Percentiles rank a stretch among this genome's conserved stretches.
These are phyloP conservation scores for Drosophila buzzatii DNA, from an alignment of 2,888 invertebrate species.

Conservation along the genomic window DNA sequence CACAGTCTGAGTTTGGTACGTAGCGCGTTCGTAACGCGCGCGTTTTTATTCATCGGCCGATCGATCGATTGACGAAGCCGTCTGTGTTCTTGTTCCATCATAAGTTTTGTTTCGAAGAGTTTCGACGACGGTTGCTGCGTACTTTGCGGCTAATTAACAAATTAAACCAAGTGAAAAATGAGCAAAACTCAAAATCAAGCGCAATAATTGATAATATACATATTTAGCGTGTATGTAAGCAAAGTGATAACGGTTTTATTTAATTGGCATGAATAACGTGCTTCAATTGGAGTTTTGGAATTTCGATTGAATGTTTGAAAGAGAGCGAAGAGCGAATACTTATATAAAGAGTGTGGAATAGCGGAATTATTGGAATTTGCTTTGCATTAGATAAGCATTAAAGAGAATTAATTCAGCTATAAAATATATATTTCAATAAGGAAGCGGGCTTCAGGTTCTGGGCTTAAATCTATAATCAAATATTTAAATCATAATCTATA, in stretches of 20 bases:
- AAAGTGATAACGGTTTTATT: slow-evolving; percentile 31
- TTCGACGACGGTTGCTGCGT: slow-evolving; percentile 40
- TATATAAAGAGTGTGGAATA: not conserved
- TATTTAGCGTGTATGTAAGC: slow-evolving; percentile 57
- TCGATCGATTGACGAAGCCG: slow-evolving; percentile 21
- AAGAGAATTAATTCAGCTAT: not conserved
- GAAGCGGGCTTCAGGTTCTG: not conserved
- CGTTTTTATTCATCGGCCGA: slow-evolving; percentile 30
- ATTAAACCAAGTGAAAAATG: slow-evolving; percentile 45
- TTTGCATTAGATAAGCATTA: not conserved
- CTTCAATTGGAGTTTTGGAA: not conserved
- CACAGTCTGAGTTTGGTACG: slow-evolving; percentile 71
- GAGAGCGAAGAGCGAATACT: not conserved
- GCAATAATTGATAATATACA: slow-evolving; percentile 56
- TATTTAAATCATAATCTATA: not conserved
- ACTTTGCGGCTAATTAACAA: slow-evolving; percentile 59
- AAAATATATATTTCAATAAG: not conserved
- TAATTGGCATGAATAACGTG: slow-evolving; percentile 7
- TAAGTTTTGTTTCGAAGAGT: slow-evolving; percentile 18
- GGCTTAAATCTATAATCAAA: not conserved
- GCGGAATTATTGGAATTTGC: slow-evolving; percentile 7
- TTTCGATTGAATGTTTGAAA: not conserved
- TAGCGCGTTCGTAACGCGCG: slow-evolving; percentile 76
- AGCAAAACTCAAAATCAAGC: slow-evolving; percentile 40
- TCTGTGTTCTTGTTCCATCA: slow-evolving; percentile 5